A percentile compares a stretch with the other conserved stretches of the same genome.
Conservation (phyloP, 2,113 vertebrate species). For the Cynocephalus volans region DNA sequence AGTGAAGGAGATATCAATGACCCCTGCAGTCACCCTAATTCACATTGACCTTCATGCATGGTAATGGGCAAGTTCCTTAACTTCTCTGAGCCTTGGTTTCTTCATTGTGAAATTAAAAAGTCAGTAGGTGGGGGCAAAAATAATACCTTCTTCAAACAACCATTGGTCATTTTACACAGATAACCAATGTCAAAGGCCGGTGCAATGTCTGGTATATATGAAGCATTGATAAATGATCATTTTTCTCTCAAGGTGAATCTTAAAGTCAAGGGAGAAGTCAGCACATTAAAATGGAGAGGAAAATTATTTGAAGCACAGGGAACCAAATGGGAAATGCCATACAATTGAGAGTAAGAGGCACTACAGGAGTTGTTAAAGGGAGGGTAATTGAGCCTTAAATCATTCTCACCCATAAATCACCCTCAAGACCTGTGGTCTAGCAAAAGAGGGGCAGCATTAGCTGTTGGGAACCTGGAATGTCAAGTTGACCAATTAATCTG, state of each 20-base stretch:
- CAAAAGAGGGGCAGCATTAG: background rate
- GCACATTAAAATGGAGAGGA: slow-evolving; percentile 49
- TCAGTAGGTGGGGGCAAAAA: background rate
- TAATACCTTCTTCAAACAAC: slow-evolving; percentile 39
- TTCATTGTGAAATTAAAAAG: background rate
- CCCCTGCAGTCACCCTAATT: background rate
- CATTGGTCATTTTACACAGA: background rate
- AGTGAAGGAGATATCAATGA: background rate
- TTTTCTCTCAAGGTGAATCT: slow-evolving; percentile 77
- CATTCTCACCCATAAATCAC: slow-evolving; percentile 67
- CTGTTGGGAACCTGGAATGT: slow-evolving; percentile 64
- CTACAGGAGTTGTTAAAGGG: slow-evolving; percentile 71
- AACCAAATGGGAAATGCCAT: slow-evolving; percentile 46
- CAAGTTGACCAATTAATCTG: slow-evolving; percentile 71
- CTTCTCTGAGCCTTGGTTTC: slow-evolving; percentile 3
- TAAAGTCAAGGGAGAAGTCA: slow-evolving; percentile 75
- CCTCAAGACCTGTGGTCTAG: slow-evolving; percentile 51
- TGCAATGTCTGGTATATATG: background rate
- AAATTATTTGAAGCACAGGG: slow-evolving; percentile 65
- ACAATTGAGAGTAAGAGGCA: slow-evolving; percentile 72
- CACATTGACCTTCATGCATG: background rate
- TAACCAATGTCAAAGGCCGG: slow-evolving; percentile 9
- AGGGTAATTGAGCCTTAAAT: slow-evolving; percentile 76
- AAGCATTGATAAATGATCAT: slow-evolving; percentile 63
- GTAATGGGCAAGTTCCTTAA: background rate